These are phyloP conservation scores for Thaumatotibia leucotreta DNA, from an alignment of 1,140 invertebrate genomes.

Conservation along the genomic window DNA sequence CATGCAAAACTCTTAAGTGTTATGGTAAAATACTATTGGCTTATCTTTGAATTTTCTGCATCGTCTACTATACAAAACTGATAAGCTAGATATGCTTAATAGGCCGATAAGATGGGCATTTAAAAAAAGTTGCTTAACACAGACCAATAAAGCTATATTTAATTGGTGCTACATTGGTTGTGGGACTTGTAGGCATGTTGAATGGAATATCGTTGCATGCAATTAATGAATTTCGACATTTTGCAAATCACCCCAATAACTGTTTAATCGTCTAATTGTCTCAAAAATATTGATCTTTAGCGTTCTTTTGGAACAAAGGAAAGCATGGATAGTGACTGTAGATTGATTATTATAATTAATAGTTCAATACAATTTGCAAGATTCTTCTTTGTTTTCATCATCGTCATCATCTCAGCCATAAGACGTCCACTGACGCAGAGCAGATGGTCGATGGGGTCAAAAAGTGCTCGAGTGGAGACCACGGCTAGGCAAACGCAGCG, in stretches of 20 bases:
- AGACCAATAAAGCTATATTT: constrained; percentile 13
- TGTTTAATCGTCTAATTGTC: too few relatives aligned
- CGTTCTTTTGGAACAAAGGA: too few relatives aligned
- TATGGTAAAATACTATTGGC: background rate
- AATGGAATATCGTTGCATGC: background rate
- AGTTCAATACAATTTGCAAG: too few relatives aligned
- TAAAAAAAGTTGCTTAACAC: constrained; percentile 4
- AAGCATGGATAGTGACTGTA: too few relatives aligned
- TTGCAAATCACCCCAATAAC: background rate
- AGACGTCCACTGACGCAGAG: too few relatives aligned
- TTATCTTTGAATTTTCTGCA: background rate
- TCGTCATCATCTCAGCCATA: too few relatives aligned
- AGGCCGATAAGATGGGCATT: background rate
- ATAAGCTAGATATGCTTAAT: background rate
- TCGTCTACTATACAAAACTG: background rate
- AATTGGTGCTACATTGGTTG: constrained; percentile 12
- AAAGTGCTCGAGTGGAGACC: too few relatives aligned
- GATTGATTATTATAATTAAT: too few relatives aligned
- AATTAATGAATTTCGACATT: background rate
- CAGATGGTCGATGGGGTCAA: too few relatives aligned
- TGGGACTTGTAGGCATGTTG: background rate
- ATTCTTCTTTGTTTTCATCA: too few relatives aligned
- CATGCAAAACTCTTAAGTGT: background rate
- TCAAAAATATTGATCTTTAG: too few relatives aligned
- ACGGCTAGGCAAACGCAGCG: too few relatives aligned